Base-by-base conservation (phyloP, 1,140 invertebrate genomes). In the Ips nitidus region DNA sequence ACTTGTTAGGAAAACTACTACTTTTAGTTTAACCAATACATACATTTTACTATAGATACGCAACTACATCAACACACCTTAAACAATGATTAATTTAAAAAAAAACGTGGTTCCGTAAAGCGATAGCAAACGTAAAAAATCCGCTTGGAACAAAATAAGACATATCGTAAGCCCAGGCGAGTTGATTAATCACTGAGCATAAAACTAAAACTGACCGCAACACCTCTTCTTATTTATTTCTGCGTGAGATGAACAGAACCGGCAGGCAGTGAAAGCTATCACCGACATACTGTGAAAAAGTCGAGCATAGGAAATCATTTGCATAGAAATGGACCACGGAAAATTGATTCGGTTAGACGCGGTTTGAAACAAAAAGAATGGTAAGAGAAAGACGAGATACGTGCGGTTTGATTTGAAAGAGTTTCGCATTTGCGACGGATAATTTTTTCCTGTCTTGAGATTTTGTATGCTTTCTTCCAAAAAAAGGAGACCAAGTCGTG, bases 271-370 rank as follows among this genome's bases (percentile, higher is more conserved):
- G 68, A 70, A 70, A 70, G 68, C 68, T 64, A 22, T 58, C 52
- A 8, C 53, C 41, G 61, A 70, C 59, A 64, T 41, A 70, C 64
- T 63, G 22, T n/a, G 53, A 64, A 70, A 70, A 70, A 70, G 8
- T 64, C 60, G 68, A 70, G 60, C 60, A 70, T 70, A 70, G 68
- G 68, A 70, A 70, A 70, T 64, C 22, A 70, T 70, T 70, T 64
- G 68, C 68, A 70, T 70, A 70, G 68, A 70, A 70, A 70, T 64
- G 60, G 68, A 70, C 60, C 68, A 61, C 47, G 60, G 68, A 70
- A 70, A 65, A 70, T 70, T 55, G 68, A 70, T 70, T 70, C 56
- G 40, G 36, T 69, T 56, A 56, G 58, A 61, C 50, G 66, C 50
- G 57, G 66, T 69, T 69, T 55, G 47, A 62, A 39, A 47, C 42